Evolutionary conservation across 23 tunicate species (phyloP).

Genomic region (Botrylloides violaceus): DNA sequence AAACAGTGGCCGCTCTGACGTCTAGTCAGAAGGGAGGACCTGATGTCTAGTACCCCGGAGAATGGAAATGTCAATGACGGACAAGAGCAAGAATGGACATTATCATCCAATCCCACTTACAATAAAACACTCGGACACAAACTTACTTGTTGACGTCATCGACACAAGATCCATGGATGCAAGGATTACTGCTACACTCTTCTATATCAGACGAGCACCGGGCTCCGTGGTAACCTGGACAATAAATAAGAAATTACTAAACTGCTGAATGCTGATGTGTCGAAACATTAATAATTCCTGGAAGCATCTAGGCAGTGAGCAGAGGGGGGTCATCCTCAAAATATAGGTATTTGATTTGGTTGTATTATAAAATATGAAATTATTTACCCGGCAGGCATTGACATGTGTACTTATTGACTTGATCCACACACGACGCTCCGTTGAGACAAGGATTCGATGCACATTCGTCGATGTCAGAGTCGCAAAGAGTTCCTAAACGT

Average conservation of each 20-base stretch:
- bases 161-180: conserved; percentile 57
- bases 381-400: conserved; percentile 70
- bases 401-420: conserved; percentile 37
- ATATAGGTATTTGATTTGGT: background rate
- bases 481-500: conserved; percentile 66
- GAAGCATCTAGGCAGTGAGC: too few relatives aligned
- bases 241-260: background rate
- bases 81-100: too few relatives aligned
- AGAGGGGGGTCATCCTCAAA: too few relatives aligned
- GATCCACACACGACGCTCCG: conserved; percentile 71
- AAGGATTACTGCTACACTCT: conserved; percentile 81
- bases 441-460: conserved; percentile 71
- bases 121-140: too few relatives aligned
- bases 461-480: conserved; percentile 77
- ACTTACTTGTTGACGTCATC: conserved; percentile 67
- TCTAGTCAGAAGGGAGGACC: too few relatives aligned
- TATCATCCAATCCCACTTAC: too few relatives aligned
- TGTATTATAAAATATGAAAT: background rate
- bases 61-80: too few relatives aligned
- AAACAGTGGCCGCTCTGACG: too few relatives aligned
- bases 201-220: conserved; percentile 69
- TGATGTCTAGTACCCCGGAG: too few relatives aligned
- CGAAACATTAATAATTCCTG: too few relatives aligned
- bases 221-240: conserved; percentile 60
- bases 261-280: too few relatives aligned